These are phyloP conservation scores for Pentalonia nigronervosa DNA, from an alignment of 1,140 invertebrate genomes.

Conservation along the genomic window DNA sequence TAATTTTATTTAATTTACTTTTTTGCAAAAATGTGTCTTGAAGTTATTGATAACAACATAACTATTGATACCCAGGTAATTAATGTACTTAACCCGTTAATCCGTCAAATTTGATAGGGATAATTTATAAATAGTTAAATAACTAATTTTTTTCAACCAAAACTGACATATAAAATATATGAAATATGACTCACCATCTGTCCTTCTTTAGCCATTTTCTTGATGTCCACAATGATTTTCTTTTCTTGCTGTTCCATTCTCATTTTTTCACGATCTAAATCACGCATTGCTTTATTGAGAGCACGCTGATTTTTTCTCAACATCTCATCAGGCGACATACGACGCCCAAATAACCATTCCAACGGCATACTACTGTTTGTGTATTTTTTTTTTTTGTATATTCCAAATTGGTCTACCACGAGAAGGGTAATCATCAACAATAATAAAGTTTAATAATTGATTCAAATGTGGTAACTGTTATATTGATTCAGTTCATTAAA, in stretches of 20 bases:
- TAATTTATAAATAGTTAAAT: not conserved
- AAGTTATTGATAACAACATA: not conserved
- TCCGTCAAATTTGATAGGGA: not conserved
- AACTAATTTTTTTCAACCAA: not conserved
- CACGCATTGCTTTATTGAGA: conserved; percentile 98
- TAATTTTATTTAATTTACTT: not conserved
- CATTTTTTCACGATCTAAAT: conserved; percentile 90
- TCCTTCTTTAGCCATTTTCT: conserved; percentile 98
- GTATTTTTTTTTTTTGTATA: no score
- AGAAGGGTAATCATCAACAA: not conserved
- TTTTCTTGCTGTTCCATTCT: conserved; percentile 99
- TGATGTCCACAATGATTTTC: conserved; percentile 97
- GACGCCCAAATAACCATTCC: conserved; percentile 97
- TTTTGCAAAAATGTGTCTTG: not conserved
- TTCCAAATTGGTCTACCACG: not conserved
- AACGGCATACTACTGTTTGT: conserved; percentile 64
- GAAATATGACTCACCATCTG: conserved; percentile 84
- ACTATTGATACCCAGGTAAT: not conserved
- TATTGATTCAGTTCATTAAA: not conserved
- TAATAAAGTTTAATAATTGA: not conserved
- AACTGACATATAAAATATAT: not conserved
- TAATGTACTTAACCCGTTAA: not conserved
- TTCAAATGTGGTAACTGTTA: not conserved
- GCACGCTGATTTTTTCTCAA: conserved; percentile 97
- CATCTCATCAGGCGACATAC: conserved; percentile 97